Percentiles rank a stretch among this genome's conserved stretches.
phyloP scores from a whole-genome alignment of 2,797 vertebrate species.

The Chiroxiphia lanceolata region DNA sequence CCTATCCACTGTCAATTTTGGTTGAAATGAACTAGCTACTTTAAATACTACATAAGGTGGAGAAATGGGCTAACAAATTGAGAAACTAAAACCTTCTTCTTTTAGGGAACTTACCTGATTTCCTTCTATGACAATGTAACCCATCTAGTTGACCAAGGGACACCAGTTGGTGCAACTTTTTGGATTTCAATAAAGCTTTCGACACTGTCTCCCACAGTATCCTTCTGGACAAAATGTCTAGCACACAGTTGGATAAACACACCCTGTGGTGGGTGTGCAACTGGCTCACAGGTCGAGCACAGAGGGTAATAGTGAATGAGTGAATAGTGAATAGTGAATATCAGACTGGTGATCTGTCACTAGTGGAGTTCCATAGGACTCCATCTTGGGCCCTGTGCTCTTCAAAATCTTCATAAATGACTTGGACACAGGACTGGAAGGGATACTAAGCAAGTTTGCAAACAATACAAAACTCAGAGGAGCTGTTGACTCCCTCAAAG shows the following conservation, averaged over 20 bases:
- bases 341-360: background rate
- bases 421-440: background rate
- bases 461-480: background rate
- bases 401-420: background rate
- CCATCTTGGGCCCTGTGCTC: background rate
- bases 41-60: background rate
- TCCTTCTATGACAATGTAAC: background rate
- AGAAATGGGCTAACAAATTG: background rate
- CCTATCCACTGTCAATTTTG: background rate
- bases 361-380: background rate
- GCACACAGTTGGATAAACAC: background rate
- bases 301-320: background rate
- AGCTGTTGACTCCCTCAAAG: background rate
- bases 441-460: background rate
- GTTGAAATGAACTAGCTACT: background rate
- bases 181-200: background rate
- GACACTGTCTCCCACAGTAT: background rate
- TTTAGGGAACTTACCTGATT: background rate
- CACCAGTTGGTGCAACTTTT: background rate
- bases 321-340: too few species aligned
- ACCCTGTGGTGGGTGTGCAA: background rate
- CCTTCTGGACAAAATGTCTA: background rate
- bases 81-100: background rate
- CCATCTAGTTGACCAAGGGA: background rate
- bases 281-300: background rate